Conservation (phyloP, 1,140 invertebrate genomes). For the Heliconius himera region DNA sequence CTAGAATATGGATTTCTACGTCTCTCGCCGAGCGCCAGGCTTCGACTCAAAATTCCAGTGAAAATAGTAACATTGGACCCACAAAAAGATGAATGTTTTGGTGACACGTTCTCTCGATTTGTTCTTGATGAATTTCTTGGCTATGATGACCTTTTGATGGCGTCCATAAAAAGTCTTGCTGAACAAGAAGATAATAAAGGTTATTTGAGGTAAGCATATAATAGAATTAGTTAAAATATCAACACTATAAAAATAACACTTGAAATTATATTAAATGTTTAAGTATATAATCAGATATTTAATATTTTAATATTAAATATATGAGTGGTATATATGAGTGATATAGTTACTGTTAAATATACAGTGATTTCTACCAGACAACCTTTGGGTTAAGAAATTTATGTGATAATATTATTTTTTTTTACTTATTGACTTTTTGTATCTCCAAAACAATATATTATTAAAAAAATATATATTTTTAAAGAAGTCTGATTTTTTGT, state of each 20-base stretch:
- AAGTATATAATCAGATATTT: too few relatives aligned
- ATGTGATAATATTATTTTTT: too few relatives aligned
- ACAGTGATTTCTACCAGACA: too few relatives aligned
- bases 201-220: slow-evolving; percentile 86
- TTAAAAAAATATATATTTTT: too few relatives aligned
- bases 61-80: slow-evolving; percentile 96
- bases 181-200: slow-evolving; percentile 99
- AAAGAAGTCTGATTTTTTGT: too few relatives aligned
- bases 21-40: slow-evolving; percentile 91
- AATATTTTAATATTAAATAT: too few relatives aligned
- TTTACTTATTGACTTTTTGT: too few relatives aligned
- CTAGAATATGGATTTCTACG: slow-evolving; percentile 98
- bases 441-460: too few relatives aligned
- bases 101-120: slow-evolving; percentile 94
- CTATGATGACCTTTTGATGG: slow-evolving; percentile 98
- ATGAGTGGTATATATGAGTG: too few relatives aligned
- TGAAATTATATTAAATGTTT: too few relatives aligned
- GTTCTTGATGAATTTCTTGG: slow-evolving; percentile 96
- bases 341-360: too few relatives aligned
- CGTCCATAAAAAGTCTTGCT: slow-evolving; percentile 96
- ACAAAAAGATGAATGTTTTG: slow-evolving; percentile 94
- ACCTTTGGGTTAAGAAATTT: too few relatives aligned
- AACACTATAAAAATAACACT: neutral
- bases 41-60: slow-evolving; percentile 94
- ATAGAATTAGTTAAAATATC: neutral